phyloP scores from a whole-genome alignment of 2,797 vertebrate species.

The Pristis pectinata region DNA sequence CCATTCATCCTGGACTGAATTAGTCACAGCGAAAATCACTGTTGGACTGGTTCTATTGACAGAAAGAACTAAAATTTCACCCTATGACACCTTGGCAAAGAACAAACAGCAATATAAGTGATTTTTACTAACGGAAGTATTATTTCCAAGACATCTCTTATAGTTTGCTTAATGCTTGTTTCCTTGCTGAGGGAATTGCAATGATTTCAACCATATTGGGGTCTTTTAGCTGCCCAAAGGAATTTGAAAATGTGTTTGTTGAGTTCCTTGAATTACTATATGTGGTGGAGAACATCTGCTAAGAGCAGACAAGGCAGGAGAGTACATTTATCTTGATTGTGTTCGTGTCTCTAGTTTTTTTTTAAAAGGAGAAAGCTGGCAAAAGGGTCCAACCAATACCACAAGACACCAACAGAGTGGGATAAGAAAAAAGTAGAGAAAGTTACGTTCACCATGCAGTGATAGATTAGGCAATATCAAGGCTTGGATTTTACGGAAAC shows the following conservation, averaged over 20 bases:
- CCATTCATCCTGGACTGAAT: slow-evolving; percentile 23
- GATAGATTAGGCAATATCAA: background rate
- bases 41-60: background rate
- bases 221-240: slow-evolving; percentile 12
- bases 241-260: slow-evolving; percentile 7
- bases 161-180: background rate
- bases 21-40: slow-evolving; percentile 1
- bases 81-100: slow-evolving; percentile 19
- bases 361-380: background rate
- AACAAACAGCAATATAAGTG: slow-evolving; percentile 14
- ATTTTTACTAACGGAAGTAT: background rate
- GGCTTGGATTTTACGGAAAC: no score
- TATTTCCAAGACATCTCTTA: background rate
- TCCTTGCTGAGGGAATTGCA: slow-evolving; percentile 15
- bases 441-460: no score
- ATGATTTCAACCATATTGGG: background rate
- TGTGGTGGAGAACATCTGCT: background rate
- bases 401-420: background rate
- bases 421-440: background rate
- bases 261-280: background rate
- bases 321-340: background rate
- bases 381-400: background rate
- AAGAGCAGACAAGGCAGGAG: background rate
- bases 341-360: background rate
- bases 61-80: slow-evolving; percentile 13